Conservation (phyloP, 2,113 vertebrate species). For the Calidris pugnax region DNA sequence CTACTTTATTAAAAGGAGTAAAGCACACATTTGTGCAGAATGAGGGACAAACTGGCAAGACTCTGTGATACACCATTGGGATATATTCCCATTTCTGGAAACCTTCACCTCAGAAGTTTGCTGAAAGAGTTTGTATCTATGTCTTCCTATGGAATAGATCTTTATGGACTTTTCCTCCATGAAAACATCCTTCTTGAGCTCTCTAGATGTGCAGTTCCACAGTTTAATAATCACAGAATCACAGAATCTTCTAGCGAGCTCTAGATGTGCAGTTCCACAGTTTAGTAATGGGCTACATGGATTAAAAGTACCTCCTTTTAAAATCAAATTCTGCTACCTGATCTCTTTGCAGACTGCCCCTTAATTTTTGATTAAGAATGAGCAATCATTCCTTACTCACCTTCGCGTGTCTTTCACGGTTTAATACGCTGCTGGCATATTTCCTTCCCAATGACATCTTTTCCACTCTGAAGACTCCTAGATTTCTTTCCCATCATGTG, state of each 20-base stretch:
- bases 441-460: background rate
- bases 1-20: background rate
- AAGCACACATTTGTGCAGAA: background rate
- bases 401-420: background rate
- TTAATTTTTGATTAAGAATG: background rate
- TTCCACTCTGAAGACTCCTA: background rate
- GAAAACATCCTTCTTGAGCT: background rate
- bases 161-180: background rate
- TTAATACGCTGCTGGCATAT: background rate
- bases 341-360: background rate
- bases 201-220: background rate
- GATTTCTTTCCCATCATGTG: background rate
- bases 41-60: background rate
- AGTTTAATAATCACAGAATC: no score
- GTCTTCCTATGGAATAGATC: background rate
- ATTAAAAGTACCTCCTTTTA: background rate
- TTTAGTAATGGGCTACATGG: background rate
- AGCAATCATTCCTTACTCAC: background rate
- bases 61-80: background rate
- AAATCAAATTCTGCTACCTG: background rate
- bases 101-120: background rate
- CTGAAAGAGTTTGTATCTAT: background rate
- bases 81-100: background rate
- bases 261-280: background rate
- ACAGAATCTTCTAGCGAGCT: no score